Evolutionary conservation across 2,113 vertebrate genomes (phyloP).

Genomic region (Miniopterus natalensis): DNA sequence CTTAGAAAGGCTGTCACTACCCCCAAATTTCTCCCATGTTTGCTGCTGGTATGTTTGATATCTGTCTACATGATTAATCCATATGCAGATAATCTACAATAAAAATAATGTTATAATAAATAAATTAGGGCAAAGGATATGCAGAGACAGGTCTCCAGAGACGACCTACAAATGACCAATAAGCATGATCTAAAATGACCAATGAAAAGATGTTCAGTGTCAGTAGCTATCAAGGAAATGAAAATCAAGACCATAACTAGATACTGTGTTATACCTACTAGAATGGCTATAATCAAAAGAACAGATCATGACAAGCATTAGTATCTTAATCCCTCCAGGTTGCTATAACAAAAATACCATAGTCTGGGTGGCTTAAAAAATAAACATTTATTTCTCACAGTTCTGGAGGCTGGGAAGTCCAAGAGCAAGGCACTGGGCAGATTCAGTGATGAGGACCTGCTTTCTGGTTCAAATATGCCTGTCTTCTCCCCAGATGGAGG

Average conservation of each 20-base stretch:
- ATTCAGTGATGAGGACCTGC: neutral
- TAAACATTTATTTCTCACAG: neutral
- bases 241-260: conserved; percentile 12
- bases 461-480: neutral
- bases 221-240: neutral
- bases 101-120: conserved; percentile 23
- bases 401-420: neutral
- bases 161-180: neutral
- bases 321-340: neutral
- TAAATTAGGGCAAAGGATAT: conserved; percentile 28
- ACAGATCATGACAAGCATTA: neutral
- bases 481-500: neutral
- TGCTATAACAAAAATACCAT: neutral
- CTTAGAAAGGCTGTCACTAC: conserved; percentile 14
- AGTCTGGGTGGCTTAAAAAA: neutral
- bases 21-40: neutral
- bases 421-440: neutral
- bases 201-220: neutral
- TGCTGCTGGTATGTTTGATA: neutral
- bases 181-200: neutral
- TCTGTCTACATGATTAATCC: neutral
- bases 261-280: neutral
- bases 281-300: neutral
- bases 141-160: neutral
- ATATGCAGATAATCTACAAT: neutral